Evolutionary conservation across 64 coral and sea anemone genomes (phyloP).

Genomic region (Dendronephthya gigantea): DNA sequence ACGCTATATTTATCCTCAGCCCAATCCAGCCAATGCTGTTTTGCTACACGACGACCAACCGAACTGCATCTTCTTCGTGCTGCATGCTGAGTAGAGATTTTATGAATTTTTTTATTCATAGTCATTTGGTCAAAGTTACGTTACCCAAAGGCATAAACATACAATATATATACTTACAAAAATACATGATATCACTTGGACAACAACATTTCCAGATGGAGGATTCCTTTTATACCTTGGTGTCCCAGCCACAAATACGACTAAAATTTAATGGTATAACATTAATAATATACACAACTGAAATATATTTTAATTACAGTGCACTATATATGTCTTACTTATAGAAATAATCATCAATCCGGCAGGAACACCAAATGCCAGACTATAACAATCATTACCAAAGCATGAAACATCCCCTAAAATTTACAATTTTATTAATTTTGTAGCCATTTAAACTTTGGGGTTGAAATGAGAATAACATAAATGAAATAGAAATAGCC

Average conservation of each 20-base stretch:
- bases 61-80: background rate
- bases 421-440: background rate
- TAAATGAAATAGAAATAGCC: background rate
- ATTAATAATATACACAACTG: background rate
- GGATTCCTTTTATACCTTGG: slow-evolving; percentile 88
- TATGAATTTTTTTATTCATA: too few relatives aligned
- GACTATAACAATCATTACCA: slow-evolving; percentile 77
- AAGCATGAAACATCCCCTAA: slow-evolving; percentile 90
- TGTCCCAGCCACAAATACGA: slow-evolving; percentile 74
- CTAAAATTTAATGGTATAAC: background rate
- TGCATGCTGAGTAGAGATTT: background rate
- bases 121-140: too few relatives aligned
- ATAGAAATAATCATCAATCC: slow-evolving; percentile 77
- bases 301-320: background rate
- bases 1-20: slow-evolving; percentile 87
- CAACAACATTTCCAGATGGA: slow-evolving; percentile 81
- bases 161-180: slow-evolving; percentile 43
- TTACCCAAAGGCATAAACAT: background rate
- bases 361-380: slow-evolving; percentile 92
- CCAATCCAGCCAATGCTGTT: slow-evolving; percentile 93
- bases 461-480: background rate
- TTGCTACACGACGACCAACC: slow-evolving; percentile 36
- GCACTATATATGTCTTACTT: slow-evolving; percentile 61
- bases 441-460: background rate
- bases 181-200: slow-evolving; percentile 64